Evolutionary conservation across 1,140 invertebrate genomes (phyloP).

Genomic region (Drosophila auraria): DNA sequence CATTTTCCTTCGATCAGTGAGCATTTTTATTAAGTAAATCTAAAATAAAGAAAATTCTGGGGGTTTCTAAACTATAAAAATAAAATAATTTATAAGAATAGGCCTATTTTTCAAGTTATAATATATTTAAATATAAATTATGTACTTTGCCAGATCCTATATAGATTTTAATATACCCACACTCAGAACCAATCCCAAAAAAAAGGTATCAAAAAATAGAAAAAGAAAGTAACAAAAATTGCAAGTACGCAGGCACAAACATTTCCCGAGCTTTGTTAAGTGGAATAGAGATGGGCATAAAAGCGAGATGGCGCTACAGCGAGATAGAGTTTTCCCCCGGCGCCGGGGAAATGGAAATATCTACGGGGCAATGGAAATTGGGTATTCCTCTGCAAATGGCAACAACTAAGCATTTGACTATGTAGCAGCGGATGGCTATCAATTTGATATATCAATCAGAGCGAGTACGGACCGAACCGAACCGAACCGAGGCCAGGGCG

Average conservation of each 20-base stretch:
- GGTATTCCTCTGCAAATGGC: conserved; percentile 16
- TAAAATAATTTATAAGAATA: too few species aligned
- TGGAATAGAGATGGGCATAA: conserved; percentile 33
- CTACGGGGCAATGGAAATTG: conserved; percentile 38
- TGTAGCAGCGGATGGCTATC: conserved; percentile 60
- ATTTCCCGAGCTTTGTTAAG: conserved; percentile 44
- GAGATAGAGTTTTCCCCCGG: conserved; percentile 15
- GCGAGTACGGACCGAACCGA: conserved; percentile 10
- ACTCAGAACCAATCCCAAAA: background rate
- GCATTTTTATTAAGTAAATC: too few species aligned
- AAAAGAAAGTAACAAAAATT: conserved; percentile 8
- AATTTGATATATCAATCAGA: conserved; percentile 81
- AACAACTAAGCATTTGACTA: conserved; percentile 46
- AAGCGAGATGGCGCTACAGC: conserved; percentile 14
- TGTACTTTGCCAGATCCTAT: too few species aligned
- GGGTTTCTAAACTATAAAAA: too few species aligned
- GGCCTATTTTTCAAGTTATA: too few species aligned
- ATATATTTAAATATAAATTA: too few species aligned
- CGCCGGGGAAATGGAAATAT: conserved; percentile 19
- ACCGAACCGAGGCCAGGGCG: background rate
- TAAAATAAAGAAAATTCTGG: too few species aligned
- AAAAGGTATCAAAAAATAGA: conserved; percentile 15
- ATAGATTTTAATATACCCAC: background rate
- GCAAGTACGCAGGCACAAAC: conserved; percentile 48
- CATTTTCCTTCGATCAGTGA: too few species aligned